phyloP scores from a whole-genome alignment of 2,113 vertebrate species.

The Fregata magnificens region DNA sequence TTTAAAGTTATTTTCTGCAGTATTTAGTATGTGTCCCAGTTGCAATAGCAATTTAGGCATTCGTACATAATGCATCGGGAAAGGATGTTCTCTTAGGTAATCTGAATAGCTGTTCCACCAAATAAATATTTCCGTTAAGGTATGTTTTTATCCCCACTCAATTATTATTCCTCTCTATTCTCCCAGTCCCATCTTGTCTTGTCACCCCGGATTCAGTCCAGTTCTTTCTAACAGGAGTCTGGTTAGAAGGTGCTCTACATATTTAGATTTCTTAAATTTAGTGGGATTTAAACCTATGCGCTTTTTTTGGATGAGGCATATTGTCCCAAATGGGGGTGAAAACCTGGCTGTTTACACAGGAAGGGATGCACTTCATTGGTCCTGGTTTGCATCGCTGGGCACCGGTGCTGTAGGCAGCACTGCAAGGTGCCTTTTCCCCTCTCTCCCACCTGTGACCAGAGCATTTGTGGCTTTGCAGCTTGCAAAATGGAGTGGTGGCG shows the following conservation, averaged over 20 bases:
- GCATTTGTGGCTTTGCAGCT: background rate
- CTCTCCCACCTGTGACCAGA: background rate
- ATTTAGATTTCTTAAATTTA: background rate
- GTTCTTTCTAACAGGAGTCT: background rate
- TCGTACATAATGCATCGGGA: background rate
- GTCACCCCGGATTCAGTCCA: background rate
- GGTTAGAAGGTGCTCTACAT: background rate
- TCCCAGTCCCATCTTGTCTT: background rate
- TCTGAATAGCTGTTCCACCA: background rate
- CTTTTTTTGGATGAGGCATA: background rate
- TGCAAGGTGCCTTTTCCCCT: background rate
- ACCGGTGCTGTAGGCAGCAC: background rate
- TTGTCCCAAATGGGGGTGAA: background rate
- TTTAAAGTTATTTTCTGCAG: background rate
- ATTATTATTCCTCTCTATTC: background rate
- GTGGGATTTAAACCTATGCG: background rate
- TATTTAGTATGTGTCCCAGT: background rate
- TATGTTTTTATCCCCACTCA: background rate
- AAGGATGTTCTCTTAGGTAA: background rate
- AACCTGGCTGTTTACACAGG: background rate
- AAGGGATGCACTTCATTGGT: background rate
- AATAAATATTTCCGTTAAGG: background rate
- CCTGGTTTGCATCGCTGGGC: background rate
- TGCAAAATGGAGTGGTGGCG: fast-evolving
- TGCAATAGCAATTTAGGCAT: background rate